Evolutionary conservation across 2,113 vertebrate species (phyloP), one percentile per base, ranked within the genome.

Genomic region (Mesitornis unicolor): DNA sequence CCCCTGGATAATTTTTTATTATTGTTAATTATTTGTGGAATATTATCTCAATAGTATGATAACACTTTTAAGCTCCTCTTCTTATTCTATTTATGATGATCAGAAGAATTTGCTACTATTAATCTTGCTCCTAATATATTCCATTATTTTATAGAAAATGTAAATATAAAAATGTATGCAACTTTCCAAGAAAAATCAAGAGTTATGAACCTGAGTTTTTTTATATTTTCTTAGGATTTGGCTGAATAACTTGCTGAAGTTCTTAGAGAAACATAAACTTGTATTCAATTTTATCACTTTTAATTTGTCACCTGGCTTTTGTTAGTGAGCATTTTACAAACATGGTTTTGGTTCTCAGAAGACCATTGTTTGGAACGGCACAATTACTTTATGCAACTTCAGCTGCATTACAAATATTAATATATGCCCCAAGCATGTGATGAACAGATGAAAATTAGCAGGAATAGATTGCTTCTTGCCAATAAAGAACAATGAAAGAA

Each of bases 351-450:
- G n/a, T 90, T 83, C 54, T 80, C 71, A n/a, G 65, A 83, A 91
- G 25, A 67, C 45, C 63, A 80, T 79, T 85, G 89, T 93, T 89
- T 85, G 73, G 42, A 64, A 54, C 42, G 86, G n/a, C 29, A 94
- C 38, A 90, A 74, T 94, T 89, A 59, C 53, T 89, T 87, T 76
- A 61, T 92, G 38, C 87, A 78, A 93, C 57, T 91, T 89, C n/a
- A 82, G 16, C 24, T 84, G 31, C 57, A 45, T 70, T 89, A 43
- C 25, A 71, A 54, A 68, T 91, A 91, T 67, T 88, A 84, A 92
- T 84, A 26, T 80, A n/a, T 43, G 38, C 31, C 56, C 6, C 11
- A 57, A 67, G 26, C 57, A 85, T 69, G 65, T 77, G 71, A 93
- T 88, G 76, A 92, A 38, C 33, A 76, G 42, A 76, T 91, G 77